phyloP scores from a whole-genome alignment of 2,797 vertebrate genomes.

The Bryconaethiops microstoma region DNA sequence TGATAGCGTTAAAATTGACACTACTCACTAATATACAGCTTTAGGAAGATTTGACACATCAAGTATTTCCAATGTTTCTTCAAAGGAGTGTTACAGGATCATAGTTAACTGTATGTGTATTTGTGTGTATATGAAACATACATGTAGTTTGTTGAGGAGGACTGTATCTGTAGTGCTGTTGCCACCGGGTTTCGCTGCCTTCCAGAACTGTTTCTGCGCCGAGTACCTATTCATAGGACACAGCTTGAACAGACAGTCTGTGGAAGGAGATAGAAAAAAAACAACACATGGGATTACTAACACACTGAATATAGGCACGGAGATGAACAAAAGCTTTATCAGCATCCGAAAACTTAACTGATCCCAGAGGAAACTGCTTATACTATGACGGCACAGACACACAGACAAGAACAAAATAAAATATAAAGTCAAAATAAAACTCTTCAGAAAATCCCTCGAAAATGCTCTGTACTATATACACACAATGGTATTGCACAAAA shows the following conservation, averaged over 20 bases:
- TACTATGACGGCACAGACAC: too few species aligned
- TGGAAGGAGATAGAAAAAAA: constrained; percentile 31
- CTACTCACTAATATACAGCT: too few species aligned
- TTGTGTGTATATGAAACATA: constrained; percentile 54
- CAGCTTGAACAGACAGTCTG: constrained; percentile 98
- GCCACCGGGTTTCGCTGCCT: constrained; percentile 93
- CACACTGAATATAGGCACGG: not conserved
- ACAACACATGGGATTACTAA: not conserved
- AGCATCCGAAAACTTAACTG: not conserved
- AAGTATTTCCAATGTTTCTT: not conserved
- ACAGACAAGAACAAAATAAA: too few species aligned
- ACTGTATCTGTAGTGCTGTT: constrained; percentile 92
- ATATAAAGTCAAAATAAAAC: too few species aligned
- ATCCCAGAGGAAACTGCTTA: too few species aligned
- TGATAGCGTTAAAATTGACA: too few species aligned
- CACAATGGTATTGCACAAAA: too few species aligned
- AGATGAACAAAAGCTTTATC: not conserved
- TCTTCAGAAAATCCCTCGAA: too few species aligned
- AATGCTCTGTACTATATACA: too few species aligned
- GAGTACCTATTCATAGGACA: constrained; percentile 99
- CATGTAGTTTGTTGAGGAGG: constrained; percentile 95
- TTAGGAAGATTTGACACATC: too few species aligned
- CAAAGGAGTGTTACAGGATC: not conserved
- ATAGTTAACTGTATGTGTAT: constrained; percentile 1
- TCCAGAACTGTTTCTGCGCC: constrained; percentile 99